Base-by-base conservation (phyloP, 1,140 invertebrate species). In the Pogonognathellus flavescens region DNA sequence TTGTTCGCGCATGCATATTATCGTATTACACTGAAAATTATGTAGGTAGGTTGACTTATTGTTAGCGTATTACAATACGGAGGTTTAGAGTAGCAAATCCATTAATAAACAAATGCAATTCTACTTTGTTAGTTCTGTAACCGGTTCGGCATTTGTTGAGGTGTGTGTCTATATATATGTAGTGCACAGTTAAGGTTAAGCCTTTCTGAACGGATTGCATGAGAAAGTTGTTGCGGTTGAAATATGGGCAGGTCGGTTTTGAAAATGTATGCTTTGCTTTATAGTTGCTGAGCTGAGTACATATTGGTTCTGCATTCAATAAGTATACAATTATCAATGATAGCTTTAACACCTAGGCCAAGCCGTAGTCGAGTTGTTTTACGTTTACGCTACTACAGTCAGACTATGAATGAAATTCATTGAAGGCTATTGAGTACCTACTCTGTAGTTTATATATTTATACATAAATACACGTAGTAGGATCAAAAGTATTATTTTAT, bases 191-290 rank as follows among this genome's bases (percentile, higher is more conserved):
- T 70, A n/a, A n/a, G n/a, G 70, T 50, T 41, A 76, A 18, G 41
- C 41, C 14, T 14, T 41, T 76, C 20, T 16, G 70, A n/a, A 50
- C 16, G 70, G 25, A 9, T 49, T 76, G 41, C 70, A 76, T 76
- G 70, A n/a, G 11, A 16, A 50, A 76, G 49, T 4, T 18, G 70
- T 76, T 76, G 70, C 70, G 70, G 49, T 76, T 76, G 14, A 31
- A 76, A 76, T 50, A n/a, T 76, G 70, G 70, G 70, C 70, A 76
- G 70, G 16, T 76, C 70, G 41, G 8, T 41, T 76, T 76, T 50
- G 41, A 76, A 49, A 49, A 31, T 76, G 53, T 57, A n/a, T 57
- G n/a, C 1, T 57, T 57, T 57, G n/a, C n/a, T n/a, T 14, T 2
- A 10, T 41, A 6, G 31, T 41, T 41, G 31, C 2, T 6, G 31